phyloP scores from a whole-genome alignment of 2,113 vertebrate species.

The Chitala chitala region DNA sequence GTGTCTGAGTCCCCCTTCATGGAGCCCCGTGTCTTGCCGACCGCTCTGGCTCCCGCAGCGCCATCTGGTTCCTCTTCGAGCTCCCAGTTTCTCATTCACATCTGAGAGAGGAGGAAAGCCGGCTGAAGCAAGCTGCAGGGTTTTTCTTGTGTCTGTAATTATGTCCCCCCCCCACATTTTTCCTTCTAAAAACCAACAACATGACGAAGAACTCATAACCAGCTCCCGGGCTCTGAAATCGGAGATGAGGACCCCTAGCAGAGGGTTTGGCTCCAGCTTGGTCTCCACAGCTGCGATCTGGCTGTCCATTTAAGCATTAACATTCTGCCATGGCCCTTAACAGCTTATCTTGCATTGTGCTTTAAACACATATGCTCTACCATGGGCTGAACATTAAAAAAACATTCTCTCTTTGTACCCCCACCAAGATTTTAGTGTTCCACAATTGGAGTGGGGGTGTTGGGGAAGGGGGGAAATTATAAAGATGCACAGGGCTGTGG shows the following conservation, averaged over 20 bases:
- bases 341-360: background rate
- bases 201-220: background rate
- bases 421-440: background rate
- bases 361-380: background rate
- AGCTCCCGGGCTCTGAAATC: background rate
- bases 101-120: background rate
- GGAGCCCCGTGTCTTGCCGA: background rate
- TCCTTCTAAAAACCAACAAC: background rate
- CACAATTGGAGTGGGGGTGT: background rate
- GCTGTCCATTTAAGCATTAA: background rate
- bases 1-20: constrained; percentile 1
- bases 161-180: background rate
- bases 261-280: too few relatives aligned
- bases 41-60: background rate
- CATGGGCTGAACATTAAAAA: background rate
- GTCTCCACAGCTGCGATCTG: background rate
- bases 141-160: constrained; percentile 19
- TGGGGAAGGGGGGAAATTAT: too few relatives aligned
- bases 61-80: constrained; percentile 25
- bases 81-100: background rate
- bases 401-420: background rate
- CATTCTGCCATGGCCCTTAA: background rate
- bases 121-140: background rate
- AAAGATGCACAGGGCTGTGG: too few relatives aligned
- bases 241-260: background rate